Evolutionary conservation across 2,797 vertebrate species (phyloP), one percentile per base, ranked within the genome.

Genomic region (Lithobates pipiens): DNA sequence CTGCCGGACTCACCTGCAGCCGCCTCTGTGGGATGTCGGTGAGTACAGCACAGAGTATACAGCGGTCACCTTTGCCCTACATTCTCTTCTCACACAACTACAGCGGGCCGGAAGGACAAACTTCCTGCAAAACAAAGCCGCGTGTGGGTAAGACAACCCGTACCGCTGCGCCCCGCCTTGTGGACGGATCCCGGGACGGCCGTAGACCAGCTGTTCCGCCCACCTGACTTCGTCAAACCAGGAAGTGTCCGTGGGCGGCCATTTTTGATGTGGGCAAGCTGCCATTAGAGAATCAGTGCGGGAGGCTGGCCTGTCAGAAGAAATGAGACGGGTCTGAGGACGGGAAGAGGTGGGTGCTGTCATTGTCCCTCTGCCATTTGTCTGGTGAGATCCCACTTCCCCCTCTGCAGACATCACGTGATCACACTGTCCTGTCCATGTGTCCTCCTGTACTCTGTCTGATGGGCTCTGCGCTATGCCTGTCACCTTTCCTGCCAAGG

Each of bases 51-150:
- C 2, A 36, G 32, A 32, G 39, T 39, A 39, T 39, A 39, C 39
- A 39, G 39, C 39, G 9, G 5, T 34, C 69, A 85, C 83, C 68
- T 85, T 11, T 79, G 69, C 39, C 83, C 76, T 67, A 61, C 69
- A 79, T 67, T 34, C 6, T 46, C 25, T 36, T 67, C 10, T 34
- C 21, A 39, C 39, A 25, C 8, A 79, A 27, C 75, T 84, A 85
- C 54, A 61, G 83, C 5, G 11, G 18, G 16, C 10, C 25, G 9
- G 61, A 7, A 29, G 70, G 76, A 72, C 83, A 79, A 85, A 42
- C 69, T 15, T 32, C 10, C 23, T 23, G 5, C 54, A 5, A 7
- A 18, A 61, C 32, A 32, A 44, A 9, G 74, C 34, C 3, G 3
- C n/a, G 32, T 54, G 68, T 50, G 65, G 57, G 46, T 7, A 42